phyloP scores from a whole-genome alignment of 2,113 vertebrate genomes.

The Herpetotheres cachinnans region DNA sequence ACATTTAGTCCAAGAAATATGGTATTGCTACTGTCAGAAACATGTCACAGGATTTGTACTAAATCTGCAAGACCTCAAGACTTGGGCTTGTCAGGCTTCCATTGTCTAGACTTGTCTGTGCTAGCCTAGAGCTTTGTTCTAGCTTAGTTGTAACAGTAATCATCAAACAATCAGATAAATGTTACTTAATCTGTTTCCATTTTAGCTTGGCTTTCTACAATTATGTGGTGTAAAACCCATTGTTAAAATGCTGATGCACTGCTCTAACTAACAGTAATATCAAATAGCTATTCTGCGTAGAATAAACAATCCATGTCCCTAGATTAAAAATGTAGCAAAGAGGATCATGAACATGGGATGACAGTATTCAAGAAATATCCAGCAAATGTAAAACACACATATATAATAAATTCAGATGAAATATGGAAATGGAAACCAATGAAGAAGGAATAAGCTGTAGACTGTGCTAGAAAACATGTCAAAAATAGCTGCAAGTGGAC shows the following conservation, averaged over 20 bases:
- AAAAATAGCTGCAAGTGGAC: neutral
- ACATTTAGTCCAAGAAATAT: neutral
- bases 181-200: neutral
- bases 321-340: neutral
- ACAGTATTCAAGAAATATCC: neutral
- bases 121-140: neutral
- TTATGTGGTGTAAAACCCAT: neutral
- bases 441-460: neutral
- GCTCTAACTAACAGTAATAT: neutral
- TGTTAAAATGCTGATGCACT: neutral
- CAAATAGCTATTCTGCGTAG: neutral
- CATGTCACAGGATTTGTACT: neutral
- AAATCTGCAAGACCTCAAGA: neutral
- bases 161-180: neutral
- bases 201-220: neutral
- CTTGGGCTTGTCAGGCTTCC: neutral
- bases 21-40: neutral
- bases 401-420: neutral
- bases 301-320: neutral
- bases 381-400: neutral
- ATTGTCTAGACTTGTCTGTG: neutral
- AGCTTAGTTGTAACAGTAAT: neutral
- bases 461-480: neutral
- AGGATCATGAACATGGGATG: accelerated
- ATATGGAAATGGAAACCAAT: neutral